Percentiles rank a stretch among this genome's conserved stretches.
Evolutionary conservation across 2,888 invertebrate genomes (phyloP).

Genomic region (Unio pictorum): DNA sequence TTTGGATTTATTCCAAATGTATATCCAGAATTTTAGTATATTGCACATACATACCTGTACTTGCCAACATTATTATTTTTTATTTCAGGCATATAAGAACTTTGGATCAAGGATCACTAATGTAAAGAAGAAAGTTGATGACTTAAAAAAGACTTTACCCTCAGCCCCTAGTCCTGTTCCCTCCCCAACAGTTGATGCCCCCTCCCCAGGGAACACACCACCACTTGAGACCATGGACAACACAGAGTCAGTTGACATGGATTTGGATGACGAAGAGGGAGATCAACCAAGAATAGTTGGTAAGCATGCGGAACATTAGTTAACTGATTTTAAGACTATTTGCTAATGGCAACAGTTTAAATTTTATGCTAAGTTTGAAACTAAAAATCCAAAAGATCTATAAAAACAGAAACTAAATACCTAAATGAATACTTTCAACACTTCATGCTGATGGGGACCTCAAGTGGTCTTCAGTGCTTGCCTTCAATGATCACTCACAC

Average conservation of each 20-base stretch:
- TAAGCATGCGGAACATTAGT: conserved; percentile 8
- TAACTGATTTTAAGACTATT: background rate
- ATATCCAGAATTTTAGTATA: background rate
- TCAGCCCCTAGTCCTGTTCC: conserved; percentile 77
- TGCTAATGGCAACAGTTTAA: too few relatives aligned
- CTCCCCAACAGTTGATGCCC: conserved; percentile 80
- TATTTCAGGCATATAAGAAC: conserved; percentile 89
- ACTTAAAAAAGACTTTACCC: conserved; percentile 81
- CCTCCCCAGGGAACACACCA: conserved; percentile 81
- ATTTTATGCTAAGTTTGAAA: too few relatives aligned
- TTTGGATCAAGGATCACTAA: conserved; percentile 90
- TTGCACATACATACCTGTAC: background rate
- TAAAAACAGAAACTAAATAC: too few relatives aligned
- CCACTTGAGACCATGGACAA: conserved; percentile 52
- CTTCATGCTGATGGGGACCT: too few relatives aligned
- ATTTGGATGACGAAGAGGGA: conserved; percentile 56
- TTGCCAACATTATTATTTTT: conserved; percentile 1
- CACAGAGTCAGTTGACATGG: conserved; percentile 66
- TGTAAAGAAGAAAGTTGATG: conserved; percentile 88
- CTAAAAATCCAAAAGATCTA: too few relatives aligned
- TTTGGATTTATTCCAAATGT: background rate
- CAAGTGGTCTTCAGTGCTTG: too few relatives aligned
- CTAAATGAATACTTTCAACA: too few relatives aligned
- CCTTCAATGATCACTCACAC: too few relatives aligned
- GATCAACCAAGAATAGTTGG: conserved; percentile 20